phyloP scores from a whole-genome alignment of 2,888 invertebrate genomes.

The Taenaris catops region DNA sequence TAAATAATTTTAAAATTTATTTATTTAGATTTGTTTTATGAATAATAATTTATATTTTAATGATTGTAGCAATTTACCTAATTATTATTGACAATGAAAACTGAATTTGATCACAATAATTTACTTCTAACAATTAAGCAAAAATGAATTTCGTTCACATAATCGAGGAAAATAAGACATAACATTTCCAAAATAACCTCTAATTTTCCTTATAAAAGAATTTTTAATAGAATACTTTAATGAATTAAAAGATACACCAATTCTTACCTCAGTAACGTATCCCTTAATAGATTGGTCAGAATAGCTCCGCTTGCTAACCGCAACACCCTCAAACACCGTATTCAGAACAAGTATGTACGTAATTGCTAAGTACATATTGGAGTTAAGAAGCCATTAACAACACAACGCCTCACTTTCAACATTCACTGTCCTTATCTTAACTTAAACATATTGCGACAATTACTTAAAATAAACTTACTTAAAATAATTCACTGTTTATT shows the following conservation, averaged over 20 bases:
- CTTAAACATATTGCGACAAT: slow-evolving; percentile 66
- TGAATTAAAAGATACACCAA: not conserved
- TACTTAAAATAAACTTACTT: too few relatives aligned
- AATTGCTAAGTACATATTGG: slow-evolving; percentile 32
- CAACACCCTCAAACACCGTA: slow-evolving; percentile 46
- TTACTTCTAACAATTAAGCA: too few relatives aligned
- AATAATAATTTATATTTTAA: too few relatives aligned
- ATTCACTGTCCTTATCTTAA: slow-evolving; percentile 35
- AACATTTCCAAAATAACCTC: not conserved
- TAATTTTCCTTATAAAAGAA: not conserved
- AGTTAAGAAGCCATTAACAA: slow-evolving; percentile 7
- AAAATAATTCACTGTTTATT: slow-evolving; percentile 36
- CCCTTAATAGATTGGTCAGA: slow-evolving; percentile 90
- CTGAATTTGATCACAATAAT: too few relatives aligned
- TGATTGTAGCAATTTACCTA: slow-evolving; percentile 45
- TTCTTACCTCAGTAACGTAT: slow-evolving; percentile 89
- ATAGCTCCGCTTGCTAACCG: slow-evolving; percentile 83
- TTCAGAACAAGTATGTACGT: slow-evolving; percentile 52
- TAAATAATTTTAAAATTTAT: too few relatives aligned
- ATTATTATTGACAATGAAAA: too few relatives aligned
- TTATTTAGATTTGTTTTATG: too few relatives aligned
- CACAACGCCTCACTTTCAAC: slow-evolving; percentile 20
- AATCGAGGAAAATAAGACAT: not conserved
- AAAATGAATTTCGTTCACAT: too few relatives aligned
- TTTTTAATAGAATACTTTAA: not conserved